Base-by-base conservation (phyloP, 1,140 invertebrate genomes). In the Bombus sibiricus region DNA sequence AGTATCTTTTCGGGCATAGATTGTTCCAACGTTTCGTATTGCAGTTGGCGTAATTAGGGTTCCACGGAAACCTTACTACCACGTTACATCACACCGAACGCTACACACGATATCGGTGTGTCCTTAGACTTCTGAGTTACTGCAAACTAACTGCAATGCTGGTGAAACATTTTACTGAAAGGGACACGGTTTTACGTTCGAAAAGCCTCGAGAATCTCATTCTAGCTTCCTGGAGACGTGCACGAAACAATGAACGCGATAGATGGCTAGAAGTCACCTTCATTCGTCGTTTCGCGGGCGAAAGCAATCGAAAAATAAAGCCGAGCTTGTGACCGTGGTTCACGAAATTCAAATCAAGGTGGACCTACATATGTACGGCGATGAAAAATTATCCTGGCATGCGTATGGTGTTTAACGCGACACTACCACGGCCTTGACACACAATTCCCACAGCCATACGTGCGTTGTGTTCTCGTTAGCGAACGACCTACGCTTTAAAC, bases 371-470 rank as follows among this genome's bases (percentile, higher is more conserved):
- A 53, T 53, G 47, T 53, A 53, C 3, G 13, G 78, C 9, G 37
- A 2, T 59, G 37, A 41, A 76, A 83, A 83, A 68, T 75, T 47
- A 43, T 32, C 25, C 5, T n/a, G 8, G 8, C 39, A n/a, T 18
- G 69, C 71, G 81, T 82, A 28, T 10, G 9, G 15, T 64, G 4
- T 64, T 32, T 74, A n/a, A 59, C 43, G 47, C 69, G 25, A 34
- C 37, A 81, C 57, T 18, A 13, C 79, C 71, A 28, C 18, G 43
- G 41, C 81, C 81, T 83, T 83, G 81, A 83, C 81, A 83, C 81
- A 76, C 25, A 83, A 71, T n/a, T 59, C 18, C 6, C 69, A 25
- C 12, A 53, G 39, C 15, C 39, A 37, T 74, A 69, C 69, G 41
- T 28, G 71, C 71, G 39, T 22, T 18, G 39, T 64, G 81, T 39